These are phyloP conservation scores for Ceratina japonica DNA, from an alignment of 1,140 invertebrate genomes.

Conservation along the genomic window DNA sequence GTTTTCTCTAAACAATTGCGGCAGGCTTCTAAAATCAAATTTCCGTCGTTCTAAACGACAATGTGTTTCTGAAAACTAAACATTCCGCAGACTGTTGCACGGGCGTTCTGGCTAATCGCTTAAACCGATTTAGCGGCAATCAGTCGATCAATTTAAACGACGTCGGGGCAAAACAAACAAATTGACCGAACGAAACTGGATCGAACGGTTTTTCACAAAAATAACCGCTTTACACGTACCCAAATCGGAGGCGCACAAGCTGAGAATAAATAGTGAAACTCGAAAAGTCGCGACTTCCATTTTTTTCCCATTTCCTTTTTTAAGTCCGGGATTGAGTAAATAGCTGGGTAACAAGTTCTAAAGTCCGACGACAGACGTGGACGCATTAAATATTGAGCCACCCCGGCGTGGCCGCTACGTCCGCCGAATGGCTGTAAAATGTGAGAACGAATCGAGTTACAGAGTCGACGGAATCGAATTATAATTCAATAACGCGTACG, in stretches of 20 bases:
- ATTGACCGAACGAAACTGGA: not conserved
- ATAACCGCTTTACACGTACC: not conserved
- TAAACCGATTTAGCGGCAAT: not conserved
- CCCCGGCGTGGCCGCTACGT: not conserved
- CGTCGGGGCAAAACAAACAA: not conserved
- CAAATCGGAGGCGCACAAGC: not conserved
- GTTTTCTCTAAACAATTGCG: no score
- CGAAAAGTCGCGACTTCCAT: not conserved
- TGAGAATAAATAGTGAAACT: not conserved
- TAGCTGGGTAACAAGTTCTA: not conserved
- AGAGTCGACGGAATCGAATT: not conserved
- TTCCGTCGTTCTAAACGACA: no score
- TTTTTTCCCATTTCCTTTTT: not conserved
- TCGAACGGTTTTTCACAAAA: not conserved
- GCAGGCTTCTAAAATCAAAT: no score
- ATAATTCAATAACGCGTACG: not conserved
- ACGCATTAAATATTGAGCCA: slow-evolving; percentile 2
- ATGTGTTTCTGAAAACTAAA: no score
- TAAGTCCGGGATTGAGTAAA: not conserved
- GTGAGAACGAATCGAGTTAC: not conserved
- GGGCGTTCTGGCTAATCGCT: not conserved
- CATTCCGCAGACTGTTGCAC: not conserved
- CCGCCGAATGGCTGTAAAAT: not conserved
- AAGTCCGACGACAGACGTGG: not conserved
- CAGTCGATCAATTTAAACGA: not conserved